Evolutionary conservation across 2,797 vertebrate species (phyloP).

Genomic region (Smutsia gigantea): DNA sequence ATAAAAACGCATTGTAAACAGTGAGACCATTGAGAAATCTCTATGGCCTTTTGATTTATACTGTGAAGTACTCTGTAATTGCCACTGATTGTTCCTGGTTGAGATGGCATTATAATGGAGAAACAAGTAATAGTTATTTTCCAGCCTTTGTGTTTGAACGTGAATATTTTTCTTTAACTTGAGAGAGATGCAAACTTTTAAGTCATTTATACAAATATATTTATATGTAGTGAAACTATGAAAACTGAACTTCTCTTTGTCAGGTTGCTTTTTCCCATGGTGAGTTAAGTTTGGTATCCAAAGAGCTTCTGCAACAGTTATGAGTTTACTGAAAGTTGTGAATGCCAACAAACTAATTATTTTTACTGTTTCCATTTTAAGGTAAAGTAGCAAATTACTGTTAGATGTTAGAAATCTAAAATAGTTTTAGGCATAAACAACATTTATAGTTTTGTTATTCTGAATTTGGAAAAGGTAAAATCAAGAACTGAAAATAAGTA

Average conservation of each 20-base stretch:
- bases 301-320: background rate
- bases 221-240: background rate
- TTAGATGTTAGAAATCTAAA: background rate
- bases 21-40: background rate
- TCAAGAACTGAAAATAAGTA: background rate
- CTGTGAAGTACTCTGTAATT: background rate
- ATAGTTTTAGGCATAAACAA: background rate
- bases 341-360: background rate
- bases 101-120: background rate
- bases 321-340: background rate
- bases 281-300: background rate
- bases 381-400: background rate
- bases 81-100: background rate
- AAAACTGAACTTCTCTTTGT: background rate
- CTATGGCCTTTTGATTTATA: background rate
- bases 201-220: background rate
- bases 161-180: background rate
- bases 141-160: background rate
- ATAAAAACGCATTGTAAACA: background rate
- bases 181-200: background rate
- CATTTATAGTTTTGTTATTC: background rate
- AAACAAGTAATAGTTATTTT: background rate
- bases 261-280: background rate
- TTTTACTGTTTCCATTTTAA: background rate
- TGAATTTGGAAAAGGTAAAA: background rate